These are phyloP conservation scores for Corythucha ciliata DNA, from an alignment of 2,888 invertebrate genomes.

Conservation along the genomic window DNA sequence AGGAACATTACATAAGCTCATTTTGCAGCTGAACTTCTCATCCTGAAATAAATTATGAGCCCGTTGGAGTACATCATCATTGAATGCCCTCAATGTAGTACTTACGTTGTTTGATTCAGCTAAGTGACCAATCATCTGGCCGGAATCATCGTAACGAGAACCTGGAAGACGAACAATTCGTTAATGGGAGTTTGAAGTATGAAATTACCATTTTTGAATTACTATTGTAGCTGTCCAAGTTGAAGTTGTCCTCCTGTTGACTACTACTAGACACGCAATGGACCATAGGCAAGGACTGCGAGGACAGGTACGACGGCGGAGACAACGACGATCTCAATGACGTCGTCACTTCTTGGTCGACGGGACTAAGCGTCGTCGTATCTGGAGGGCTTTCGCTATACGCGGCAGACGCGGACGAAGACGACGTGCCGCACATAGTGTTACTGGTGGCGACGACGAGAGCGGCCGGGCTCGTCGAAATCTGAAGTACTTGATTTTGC, in stretches of 20 bases:
- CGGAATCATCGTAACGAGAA: not conserved
- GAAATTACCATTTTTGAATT: slow-evolving; percentile 5
- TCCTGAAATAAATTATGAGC: slow-evolving; percentile 17
- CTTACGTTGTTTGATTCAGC: no score
- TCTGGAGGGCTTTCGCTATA: slow-evolving; percentile 59
- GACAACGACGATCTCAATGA: slow-evolving; percentile 37
- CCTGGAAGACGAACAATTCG: not conserved
- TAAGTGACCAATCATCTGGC: not conserved
- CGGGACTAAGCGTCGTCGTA: slow-evolving; percentile 75
- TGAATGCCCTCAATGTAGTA: not conserved
- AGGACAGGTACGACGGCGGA: slow-evolving; percentile 20
- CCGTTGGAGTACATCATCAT: not conserved
- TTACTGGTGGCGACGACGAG: slow-evolving; percentile 35
- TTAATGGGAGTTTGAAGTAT: not conserved
- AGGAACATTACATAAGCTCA: slow-evolving; percentile 31
- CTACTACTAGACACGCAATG: slow-evolving; percentile 82
- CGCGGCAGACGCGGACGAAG: slow-evolving; percentile 20
- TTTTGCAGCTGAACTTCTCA: slow-evolving; percentile 24
- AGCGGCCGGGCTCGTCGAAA: slow-evolving; percentile 37
- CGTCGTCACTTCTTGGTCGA: slow-evolving; percentile 43
- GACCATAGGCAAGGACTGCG: slow-evolving; percentile 53
- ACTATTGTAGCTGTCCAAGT: slow-evolving; percentile 25
- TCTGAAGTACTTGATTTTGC: slow-evolving; percentile 36
- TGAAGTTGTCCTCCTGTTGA: slow-evolving; percentile 30
- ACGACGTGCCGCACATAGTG: slow-evolving; percentile 41